These are phyloP conservation scores for Eilema griseolum DNA, from an alignment of 2,888 invertebrate species.

Conservation along the genomic window DNA sequence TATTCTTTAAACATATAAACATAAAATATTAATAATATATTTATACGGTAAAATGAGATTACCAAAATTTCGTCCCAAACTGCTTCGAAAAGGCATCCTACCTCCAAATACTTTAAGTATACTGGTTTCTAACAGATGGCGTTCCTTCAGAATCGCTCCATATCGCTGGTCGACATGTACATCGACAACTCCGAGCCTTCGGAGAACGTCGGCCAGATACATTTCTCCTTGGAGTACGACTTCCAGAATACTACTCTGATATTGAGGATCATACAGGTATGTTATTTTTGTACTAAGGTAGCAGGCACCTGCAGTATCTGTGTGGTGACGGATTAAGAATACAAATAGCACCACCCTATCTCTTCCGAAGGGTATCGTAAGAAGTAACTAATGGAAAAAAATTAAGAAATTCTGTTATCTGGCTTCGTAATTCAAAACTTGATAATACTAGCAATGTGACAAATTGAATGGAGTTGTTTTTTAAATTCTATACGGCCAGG, in stretches of 20 bases:
- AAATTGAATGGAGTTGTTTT: too few relatives aligned
- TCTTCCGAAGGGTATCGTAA: too few relatives aligned
- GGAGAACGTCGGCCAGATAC: slow-evolving; percentile 97
- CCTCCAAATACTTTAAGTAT: slow-evolving; percentile 63
- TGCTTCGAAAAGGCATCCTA: slow-evolving; percentile 33
- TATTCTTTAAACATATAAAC: too few relatives aligned
- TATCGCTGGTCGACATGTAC: slow-evolving; percentile 97
- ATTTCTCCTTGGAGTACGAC: slow-evolving; percentile 97
- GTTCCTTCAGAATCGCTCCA: slow-evolving; percentile 95
- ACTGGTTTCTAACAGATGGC: slow-evolving; percentile 85
- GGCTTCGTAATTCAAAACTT: too few relatives aligned
- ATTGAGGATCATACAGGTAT: slow-evolving; percentile 95
- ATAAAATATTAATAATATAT: too few relatives aligned
- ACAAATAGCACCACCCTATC: too few relatives aligned
- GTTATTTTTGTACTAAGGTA: slow-evolving; percentile 38
- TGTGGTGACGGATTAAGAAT: too few relatives aligned
- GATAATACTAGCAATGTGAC: too few relatives aligned
- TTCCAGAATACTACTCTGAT: slow-evolving; percentile 97
- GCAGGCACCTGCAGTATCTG: too few relatives aligned
- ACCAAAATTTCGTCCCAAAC: slow-evolving; percentile 25
- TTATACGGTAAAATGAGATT: slow-evolving; percentile 5
- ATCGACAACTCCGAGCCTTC: slow-evolving; percentile 97
- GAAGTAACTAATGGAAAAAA: too few relatives aligned
- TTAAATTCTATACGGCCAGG: too few relatives aligned
- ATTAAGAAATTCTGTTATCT: too few relatives aligned